phyloP scores from a whole-genome alignment of 1,140 invertebrate genomes.

The Pseudomyrmex gracilis region DNA sequence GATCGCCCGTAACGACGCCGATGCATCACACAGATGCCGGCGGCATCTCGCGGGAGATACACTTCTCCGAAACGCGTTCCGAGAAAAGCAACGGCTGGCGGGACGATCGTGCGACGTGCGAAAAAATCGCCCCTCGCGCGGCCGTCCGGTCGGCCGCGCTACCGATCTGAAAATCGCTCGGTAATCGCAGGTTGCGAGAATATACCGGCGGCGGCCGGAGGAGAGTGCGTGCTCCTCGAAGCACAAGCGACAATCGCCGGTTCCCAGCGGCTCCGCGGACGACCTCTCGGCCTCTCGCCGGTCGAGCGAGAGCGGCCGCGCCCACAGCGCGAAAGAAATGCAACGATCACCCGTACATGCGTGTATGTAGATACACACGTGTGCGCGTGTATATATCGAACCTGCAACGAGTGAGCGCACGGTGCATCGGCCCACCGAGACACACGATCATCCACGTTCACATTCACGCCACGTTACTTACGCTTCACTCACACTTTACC shows the following conservation, averaged over 20 bases:
- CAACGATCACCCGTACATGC: constrained; percentile 26
- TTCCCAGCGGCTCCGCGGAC: constrained; percentile 79
- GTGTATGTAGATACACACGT: not conserved
- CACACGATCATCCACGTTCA: constrained; percentile 27
- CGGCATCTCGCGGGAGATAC: constrained; percentile 18
- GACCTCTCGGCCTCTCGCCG: constrained; percentile 82
- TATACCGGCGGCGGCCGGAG: constrained; percentile 27
- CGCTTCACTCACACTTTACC: constrained; percentile 7
- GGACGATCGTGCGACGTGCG: constrained; percentile 69
- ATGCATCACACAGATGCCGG: constrained; percentile 1
- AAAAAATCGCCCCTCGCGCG: constrained; percentile 69
- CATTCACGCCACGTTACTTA: constrained; percentile 25
- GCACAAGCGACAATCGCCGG: constrained; percentile 81
- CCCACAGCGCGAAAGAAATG: constrained; percentile 80
- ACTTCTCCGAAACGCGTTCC: constrained; percentile 62
- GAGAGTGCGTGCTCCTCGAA: constrained; percentile 72
- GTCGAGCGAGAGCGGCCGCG: constrained; percentile 79
- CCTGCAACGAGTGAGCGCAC: constrained; percentile 3
- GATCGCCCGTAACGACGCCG: constrained; percentile 36
- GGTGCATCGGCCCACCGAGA: constrained; percentile 20
- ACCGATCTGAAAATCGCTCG: constrained; percentile 75
- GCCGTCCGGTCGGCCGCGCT: constrained; percentile 59
- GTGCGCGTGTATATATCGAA: not conserved
- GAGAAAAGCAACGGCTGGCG: constrained; percentile 11
- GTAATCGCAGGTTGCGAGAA: constrained; percentile 73